Evolutionary conservation across 2,797 vertebrate genomes (phyloP), one percentile per base, ranked within the genome.

Genomic region (Poeciliopsis gracilis): DNA sequence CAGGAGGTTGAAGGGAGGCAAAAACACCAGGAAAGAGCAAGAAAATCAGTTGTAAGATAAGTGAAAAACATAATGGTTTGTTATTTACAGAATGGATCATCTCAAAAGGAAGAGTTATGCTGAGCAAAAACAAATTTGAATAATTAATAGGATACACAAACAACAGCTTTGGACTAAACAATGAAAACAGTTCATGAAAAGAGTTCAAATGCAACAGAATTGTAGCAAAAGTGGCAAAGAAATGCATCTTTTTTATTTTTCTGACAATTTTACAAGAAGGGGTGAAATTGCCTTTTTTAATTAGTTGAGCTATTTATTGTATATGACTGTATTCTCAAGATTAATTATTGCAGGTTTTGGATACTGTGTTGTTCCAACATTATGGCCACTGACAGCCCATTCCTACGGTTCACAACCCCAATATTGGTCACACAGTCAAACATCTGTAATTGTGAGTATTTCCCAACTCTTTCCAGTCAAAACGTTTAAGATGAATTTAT

Each of bases 51-150:
- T 51, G 61, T 67, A 63, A 63, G 36, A 67, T 23, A 38, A 38
- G 18, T 11, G 4, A 66, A 66, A 13, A 38, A 38, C 36, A 9
- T 41, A 25, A 25, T 41, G 3, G 36, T 20, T 67, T 59, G 69
- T 82, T 2, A 1, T 28, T 70, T 5, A 15, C 23, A 79, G 80
- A 75, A 33, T 0, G 18, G 77, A 33, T 28, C 25, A 18, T 79
- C 2, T 82, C 72, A 82, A 75, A 84, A 51, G 77, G 41, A 73
- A 82, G 10, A 79, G 51, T 20, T 20, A 66, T 30, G 61, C 15
- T 66, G 16, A 66, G 33, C 20, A 16, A 67, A 41, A 67, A 23
- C 36, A 25, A 33, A 33, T 51, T 51, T 12, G 5, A 55, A n/a
- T 11, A n/a, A 41, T 41, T 33, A 61, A 25, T 23, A 10, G 49